These are phyloP conservation scores for Aulostomus chinensis DNA, from an alignment of 2,797 vertebrate species.

Conservation along the genomic window DNA sequence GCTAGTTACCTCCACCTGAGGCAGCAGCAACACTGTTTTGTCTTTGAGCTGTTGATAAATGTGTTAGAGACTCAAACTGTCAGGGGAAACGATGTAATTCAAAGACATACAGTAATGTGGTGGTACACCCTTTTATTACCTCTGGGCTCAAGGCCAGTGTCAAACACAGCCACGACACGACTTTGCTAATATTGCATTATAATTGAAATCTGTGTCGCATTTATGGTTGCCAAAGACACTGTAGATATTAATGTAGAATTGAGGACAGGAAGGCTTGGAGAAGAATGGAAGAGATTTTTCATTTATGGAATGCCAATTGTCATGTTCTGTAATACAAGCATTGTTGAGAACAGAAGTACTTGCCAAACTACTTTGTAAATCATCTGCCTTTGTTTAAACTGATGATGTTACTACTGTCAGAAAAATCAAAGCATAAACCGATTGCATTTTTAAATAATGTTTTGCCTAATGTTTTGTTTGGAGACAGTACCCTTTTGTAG, in stretches of 20 bases:
- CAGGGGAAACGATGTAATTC: slow-evolving; percentile 27
- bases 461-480: too few relatives aligned
- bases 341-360: too few relatives aligned
- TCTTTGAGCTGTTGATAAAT: slow-evolving; percentile 54
- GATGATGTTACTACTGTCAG: too few relatives aligned
- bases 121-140: slow-evolving; percentile 58
- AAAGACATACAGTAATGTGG: slow-evolving; percentile 42
- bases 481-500: too few relatives aligned
- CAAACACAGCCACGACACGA: slow-evolving; percentile 23
- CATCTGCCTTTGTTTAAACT: too few relatives aligned
- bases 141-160: slow-evolving; percentile 24
- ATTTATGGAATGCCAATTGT: too few relatives aligned
- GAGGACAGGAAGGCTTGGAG: too few relatives aligned
- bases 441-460: too few relatives aligned
- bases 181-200: slow-evolving; percentile 14
- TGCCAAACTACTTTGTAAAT: too few relatives aligned
- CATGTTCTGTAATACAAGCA: too few relatives aligned
- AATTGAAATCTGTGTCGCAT: slow-evolving; percentile 18
- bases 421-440: too few relatives aligned
- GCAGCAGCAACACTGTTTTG: slow-evolving; percentile 39
- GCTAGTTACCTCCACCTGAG: slow-evolving; percentile 22
- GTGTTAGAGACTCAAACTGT: slow-evolving; percentile 32
- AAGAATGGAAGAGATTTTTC: too few relatives aligned
- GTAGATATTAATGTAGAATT: slow-evolving; percentile 3
- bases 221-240: slow-evolving; percentile 1